Percentiles rank a stretch among this genome's conserved stretches.
phyloP scores from a whole-genome alignment of 2,113 vertebrate species.

The Henicopernis longicauda region DNA sequence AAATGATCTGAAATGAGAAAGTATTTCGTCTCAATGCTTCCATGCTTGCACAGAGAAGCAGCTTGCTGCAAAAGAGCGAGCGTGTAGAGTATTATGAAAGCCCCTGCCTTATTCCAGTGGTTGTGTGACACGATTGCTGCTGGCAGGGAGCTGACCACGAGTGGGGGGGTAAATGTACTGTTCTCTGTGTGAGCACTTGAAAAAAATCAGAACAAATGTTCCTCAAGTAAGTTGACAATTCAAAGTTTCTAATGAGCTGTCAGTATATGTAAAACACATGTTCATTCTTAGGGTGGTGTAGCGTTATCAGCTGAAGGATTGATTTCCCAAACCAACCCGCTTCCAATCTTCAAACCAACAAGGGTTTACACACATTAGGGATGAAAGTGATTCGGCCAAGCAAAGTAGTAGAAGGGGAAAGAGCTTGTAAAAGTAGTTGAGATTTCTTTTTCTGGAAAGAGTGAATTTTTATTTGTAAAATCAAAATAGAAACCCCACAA shows the following conservation, averaged over 20 bases:
- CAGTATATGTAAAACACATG: neutral
- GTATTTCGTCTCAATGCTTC: neutral
- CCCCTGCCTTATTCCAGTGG: neutral
- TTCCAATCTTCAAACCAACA: neutral
- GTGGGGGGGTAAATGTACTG: neutral
- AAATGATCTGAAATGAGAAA: neutral
- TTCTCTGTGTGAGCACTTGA: neutral
- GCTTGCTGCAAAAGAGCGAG: neutral
- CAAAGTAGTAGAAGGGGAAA: neutral
- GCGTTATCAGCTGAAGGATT: neutral
- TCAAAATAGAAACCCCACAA: neutral
- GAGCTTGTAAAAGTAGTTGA: neutral
- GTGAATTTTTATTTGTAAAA: neutral
- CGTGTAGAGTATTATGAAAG: fast-evolving
- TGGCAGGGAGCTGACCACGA: neutral
- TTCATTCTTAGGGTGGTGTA: neutral
- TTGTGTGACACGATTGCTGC: neutral
- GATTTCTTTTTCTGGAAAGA: neutral
- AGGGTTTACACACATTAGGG: neutral
- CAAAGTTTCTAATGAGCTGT: neutral
- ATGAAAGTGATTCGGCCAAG: neutral
- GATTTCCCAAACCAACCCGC: neutral
- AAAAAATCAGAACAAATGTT: neutral
- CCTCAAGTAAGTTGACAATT: neutral
- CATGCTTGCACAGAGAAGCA: neutral